phyloP scores from a whole-genome alignment of 2,888 invertebrate genomes.

The Rhamphomyia laevipes region DNA sequence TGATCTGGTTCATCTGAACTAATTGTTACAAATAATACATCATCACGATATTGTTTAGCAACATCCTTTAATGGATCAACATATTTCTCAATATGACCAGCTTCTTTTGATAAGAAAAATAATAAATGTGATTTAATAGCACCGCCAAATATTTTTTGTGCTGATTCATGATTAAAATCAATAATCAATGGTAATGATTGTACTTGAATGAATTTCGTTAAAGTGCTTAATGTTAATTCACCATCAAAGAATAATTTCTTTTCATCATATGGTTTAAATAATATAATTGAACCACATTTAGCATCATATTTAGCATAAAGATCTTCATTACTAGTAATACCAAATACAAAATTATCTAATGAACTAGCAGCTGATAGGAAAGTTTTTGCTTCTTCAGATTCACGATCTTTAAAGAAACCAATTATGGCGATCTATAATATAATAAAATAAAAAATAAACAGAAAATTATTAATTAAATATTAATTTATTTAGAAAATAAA shows the following conservation, averaged over 20 bases:
- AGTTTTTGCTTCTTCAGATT: conserved; percentile 66
- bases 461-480: not conserved
- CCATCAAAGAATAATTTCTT: conserved; percentile 61
- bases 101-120: conserved; percentile 86
- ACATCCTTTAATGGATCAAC: conserved; percentile 66
- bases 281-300: conserved; percentile 63
- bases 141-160: conserved; percentile 96
- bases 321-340: conserved; percentile 65
- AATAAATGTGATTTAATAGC: conserved; percentile 94
- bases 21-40: conserved; percentile 89
- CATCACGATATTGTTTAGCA: conserved; percentile 83
- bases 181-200: conserved; percentile 83
- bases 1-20: conserved; percentile 94
- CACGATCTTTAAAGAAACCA: conserved; percentile 81
- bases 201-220: conserved; percentile 72
- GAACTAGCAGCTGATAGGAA: conserved; percentile 69
- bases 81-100: conserved; percentile 70
- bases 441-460: not conserved
- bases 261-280: conserved; percentile 95
- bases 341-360: conserved; percentile 84
- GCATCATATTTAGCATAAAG: conserved; percentile 70
- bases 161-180: conserved; percentile 95
- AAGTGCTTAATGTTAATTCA: conserved; percentile 50
- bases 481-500: too few relatives aligned
- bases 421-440: conserved; percentile 65